Evolutionary conservation across 37 sponge, comb jelly and placozoan species (phyloP), one percentile per base, ranked within the genome.

Genomic region (Geodia barretti): DNA sequence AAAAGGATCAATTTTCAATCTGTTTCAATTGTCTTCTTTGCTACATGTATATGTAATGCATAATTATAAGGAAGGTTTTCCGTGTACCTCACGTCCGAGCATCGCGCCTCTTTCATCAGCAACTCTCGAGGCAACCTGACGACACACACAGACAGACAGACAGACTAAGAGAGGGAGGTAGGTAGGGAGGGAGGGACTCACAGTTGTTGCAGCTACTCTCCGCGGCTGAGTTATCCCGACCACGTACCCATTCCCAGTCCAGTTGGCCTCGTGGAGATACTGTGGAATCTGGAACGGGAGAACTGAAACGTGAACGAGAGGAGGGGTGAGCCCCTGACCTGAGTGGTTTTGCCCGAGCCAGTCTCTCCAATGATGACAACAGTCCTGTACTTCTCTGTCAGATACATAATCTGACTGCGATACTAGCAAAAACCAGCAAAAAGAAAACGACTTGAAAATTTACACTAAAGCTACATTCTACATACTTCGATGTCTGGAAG

Each of bases 311-410:
- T 21, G 20, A 70, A 30, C 20, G 28, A 7, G 28, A 65, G 28
- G 25, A 65, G 26, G 60, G 19, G 60, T 64, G 54, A 47, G 36
- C 72, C 34, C 1, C 68, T 24, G 1, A 87, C 86, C 74, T 96
- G 97, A 21, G 97, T 97, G 20, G 91, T 91, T 70, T 96, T 96
- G 1, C 97, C 97, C 72, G 92, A 92, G 25, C 97, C 97, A 26
- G 97, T 94, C 74, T 96, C 97, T 20, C 97, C 97, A 21, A 96
- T 87, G 1, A 96, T 82, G 7, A 96, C 72, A 41, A 96, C 83
- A 11, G 89, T 86, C n/a, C 87, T 76, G 62, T 83, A 91, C 29
- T 85, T 88, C 70, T 94, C 95, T 39, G 94, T 54, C 62, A 94
- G 71, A 47, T 94, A 96, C 3, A 97, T 83, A 23, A 97, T 97